These are phyloP conservation scores for Psittacula echo DNA, from an alignment of 2,797 vertebrate genomes.

Conservation along the genomic window DNA sequence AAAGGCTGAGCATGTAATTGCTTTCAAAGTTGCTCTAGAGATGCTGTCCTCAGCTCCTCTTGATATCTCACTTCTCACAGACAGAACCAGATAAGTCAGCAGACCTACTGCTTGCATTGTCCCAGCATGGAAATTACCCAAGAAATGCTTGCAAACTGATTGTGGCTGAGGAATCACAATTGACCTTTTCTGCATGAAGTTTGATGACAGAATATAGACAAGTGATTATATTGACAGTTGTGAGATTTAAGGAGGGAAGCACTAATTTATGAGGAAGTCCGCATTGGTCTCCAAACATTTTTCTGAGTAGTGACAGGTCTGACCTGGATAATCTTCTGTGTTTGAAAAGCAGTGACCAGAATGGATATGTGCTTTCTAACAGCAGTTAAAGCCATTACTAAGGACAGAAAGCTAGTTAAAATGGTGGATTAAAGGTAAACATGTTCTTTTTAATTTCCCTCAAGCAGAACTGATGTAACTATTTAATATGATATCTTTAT, in stretches of 20 bases:
- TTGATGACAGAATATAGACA: background rate
- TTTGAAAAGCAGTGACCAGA: background rate
- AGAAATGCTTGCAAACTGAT: background rate
- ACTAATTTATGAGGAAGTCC: background rate
- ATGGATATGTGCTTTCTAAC: background rate
- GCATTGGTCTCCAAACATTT: background rate
- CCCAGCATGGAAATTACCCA: background rate
- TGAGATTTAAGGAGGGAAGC: background rate
- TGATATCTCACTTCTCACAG: background rate
- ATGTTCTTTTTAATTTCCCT: background rate
- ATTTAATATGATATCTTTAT: background rate
- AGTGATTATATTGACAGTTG: background rate
- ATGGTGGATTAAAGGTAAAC: slow-evolving; percentile 33
- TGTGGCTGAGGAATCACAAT: background rate
- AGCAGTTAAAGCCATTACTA: background rate
- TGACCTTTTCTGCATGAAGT: background rate
- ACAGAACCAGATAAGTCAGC: background rate
- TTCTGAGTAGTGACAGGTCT: background rate
- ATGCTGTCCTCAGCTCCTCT: background rate
- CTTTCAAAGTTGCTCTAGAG: background rate
- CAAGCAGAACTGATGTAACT: background rate
- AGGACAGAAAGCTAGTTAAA: background rate
- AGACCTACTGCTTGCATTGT: background rate
- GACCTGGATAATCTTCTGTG: background rate
- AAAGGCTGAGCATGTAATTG: background rate